phyloP scores from a whole-genome alignment of 2,113 vertebrate species.

The Scortum barcoo region DNA sequence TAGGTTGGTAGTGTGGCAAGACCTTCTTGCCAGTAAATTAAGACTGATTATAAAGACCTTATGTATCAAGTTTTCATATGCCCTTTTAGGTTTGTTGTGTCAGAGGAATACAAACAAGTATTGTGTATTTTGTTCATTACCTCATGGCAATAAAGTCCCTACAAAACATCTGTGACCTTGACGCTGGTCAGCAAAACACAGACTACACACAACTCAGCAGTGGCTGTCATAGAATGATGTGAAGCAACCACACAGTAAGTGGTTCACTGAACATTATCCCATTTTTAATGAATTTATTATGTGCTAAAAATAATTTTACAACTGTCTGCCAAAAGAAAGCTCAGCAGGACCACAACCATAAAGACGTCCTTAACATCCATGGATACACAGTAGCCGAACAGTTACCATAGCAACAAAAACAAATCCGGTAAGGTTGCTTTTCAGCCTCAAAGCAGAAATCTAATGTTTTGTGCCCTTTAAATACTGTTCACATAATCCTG shows the following conservation, averaged over 20 bases:
- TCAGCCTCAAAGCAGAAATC: conserved; percentile 34
- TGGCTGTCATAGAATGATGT: not conserved
- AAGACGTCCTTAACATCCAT: conserved; percentile 48
- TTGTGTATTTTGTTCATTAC: not conserved
- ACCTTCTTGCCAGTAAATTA: too few species aligned
- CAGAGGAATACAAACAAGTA: not conserved
- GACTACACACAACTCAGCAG: not conserved
- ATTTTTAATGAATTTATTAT: conserved; percentile 23
- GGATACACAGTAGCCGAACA: conserved; percentile 38
- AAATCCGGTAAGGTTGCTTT: conserved; percentile 51
- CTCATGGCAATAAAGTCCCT: not conserved
- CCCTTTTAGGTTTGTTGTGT: not conserved
- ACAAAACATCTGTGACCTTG: not conserved
- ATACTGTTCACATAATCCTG: conserved; percentile 22
- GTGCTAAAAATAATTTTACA: conserved; percentile 10
- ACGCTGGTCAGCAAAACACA: not conserved
- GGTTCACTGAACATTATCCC: conserved; percentile 6
- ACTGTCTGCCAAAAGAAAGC: conserved; percentile 42
- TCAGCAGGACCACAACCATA: conserved; percentile 23
- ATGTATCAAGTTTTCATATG: not conserved
- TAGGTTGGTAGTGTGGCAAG: too few species aligned
- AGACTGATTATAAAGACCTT: too few species aligned
- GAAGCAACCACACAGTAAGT: not conserved
- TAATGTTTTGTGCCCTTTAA: conserved; percentile 34
- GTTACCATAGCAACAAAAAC: conserved; percentile 72